These are phyloP conservation scores for Amorpha juglandis DNA, from an alignment of 2,888 invertebrate species.

Conservation along the genomic window DNA sequence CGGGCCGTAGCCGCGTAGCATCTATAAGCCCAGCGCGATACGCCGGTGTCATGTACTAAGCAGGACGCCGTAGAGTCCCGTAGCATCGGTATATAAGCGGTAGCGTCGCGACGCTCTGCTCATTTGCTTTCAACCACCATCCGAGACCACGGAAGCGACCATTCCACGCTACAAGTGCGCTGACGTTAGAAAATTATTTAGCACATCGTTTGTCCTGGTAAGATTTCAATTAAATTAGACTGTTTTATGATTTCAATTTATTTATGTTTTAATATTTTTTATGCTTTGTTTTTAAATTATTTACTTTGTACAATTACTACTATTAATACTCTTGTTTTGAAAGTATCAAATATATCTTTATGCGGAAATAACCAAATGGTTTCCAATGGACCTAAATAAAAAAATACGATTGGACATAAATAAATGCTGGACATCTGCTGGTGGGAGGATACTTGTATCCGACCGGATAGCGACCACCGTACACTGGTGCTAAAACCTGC, in stretches of 20 bases:
- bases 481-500: too few species aligned
- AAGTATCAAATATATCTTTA: too few species aligned
- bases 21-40: slow-evolving; percentile 35
- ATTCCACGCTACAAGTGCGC: background rate
- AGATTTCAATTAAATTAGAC: background rate
- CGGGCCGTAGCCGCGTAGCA: slow-evolving; percentile 36
- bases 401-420: too few species aligned
- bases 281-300: background rate
- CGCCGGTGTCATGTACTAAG: slow-evolving; percentile 57
- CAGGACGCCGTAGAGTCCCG: slow-evolving; percentile 44
- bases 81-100: slow-evolving; percentile 68
- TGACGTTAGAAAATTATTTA: background rate
- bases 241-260: background rate
- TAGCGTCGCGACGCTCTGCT: slow-evolving; percentile 56
- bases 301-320: too few species aligned
- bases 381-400: too few species aligned
- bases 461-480: too few species aligned
- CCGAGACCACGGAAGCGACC: slow-evolving; percentile 42
- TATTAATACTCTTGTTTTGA: too few species aligned
- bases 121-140: slow-evolving; percentile 72
- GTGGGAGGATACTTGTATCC: too few species aligned
- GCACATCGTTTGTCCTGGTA: background rate
- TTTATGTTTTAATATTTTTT: background rate
- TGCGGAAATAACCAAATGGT: too few species aligned
- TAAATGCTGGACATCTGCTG: too few species aligned